These are phyloP conservation scores for Drosophila siamana DNA, from an alignment of 2,888 invertebrate genomes.

Conservation along the genomic window DNA sequence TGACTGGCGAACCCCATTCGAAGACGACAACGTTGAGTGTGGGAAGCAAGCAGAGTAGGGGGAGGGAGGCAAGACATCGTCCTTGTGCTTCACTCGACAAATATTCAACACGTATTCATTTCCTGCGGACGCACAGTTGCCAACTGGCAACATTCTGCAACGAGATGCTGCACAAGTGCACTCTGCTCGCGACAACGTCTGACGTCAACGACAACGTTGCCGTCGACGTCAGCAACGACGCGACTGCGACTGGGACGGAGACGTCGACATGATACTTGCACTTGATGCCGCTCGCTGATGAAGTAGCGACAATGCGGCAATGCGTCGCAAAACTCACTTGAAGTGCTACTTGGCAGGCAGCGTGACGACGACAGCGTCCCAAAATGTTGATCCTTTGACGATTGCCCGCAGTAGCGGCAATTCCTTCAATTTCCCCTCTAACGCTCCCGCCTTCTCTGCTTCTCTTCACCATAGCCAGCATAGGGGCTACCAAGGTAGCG, in stretches of 20 bases:
- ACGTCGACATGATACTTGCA: conserved; percentile 74
- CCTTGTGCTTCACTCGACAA: conserved; percentile 78
- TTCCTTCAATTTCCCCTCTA: no score
- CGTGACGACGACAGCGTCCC: conserved; percentile 42
- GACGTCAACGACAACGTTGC: conserved; percentile 12
- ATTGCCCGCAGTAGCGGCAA: conserved; percentile 63
- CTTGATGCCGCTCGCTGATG: conserved; percentile 80
- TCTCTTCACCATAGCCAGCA: neutral
- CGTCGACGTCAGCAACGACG: neutral
- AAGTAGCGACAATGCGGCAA: conserved; percentile 83
- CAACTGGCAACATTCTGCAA: conserved; percentile 75
- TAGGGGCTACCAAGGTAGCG: conserved; percentile 47
- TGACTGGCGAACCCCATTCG: conserved; percentile 40
- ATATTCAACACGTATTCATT: conserved; percentile 82
- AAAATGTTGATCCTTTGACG: conserved; percentile 77
- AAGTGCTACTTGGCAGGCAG: conserved; percentile 73
- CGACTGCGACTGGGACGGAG: conserved; percentile 14
- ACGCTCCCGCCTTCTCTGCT: neutral
- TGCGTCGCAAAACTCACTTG: conserved; percentile 78
- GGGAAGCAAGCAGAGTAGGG: neutral
- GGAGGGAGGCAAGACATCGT: conserved; percentile 23
- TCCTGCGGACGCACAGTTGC: conserved; percentile 80
- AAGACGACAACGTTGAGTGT: conserved; percentile 12
- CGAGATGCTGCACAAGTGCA: conserved; percentile 70
- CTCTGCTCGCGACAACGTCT: conserved; percentile 43